Evolutionary conservation across 2,797 vertebrate species (phyloP).

Genomic region (Schizopygopsis malacanthus): DNA sequence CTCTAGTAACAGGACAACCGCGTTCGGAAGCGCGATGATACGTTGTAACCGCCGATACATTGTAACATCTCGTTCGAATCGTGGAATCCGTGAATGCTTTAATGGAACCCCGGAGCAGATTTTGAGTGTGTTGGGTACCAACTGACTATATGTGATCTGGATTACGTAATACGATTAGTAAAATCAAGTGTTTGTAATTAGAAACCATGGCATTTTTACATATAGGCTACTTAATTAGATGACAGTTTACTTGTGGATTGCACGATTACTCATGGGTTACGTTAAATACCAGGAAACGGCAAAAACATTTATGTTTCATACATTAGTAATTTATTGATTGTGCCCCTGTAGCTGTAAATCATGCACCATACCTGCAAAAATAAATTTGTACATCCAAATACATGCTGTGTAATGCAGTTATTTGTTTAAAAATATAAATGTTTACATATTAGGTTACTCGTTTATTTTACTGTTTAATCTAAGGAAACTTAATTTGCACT

Average conservation of each 20-base stretch:
- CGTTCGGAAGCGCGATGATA: slow-evolving; percentile 19
- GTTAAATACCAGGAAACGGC: background rate
- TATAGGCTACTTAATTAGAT: background rate
- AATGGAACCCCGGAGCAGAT: slow-evolving; percentile 8
- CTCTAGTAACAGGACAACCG: slow-evolving; percentile 34
- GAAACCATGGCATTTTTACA: background rate
- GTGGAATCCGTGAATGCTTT: background rate
- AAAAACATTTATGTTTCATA: background rate
- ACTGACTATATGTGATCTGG: background rate
- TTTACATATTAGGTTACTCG: background rate
- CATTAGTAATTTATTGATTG: background rate
- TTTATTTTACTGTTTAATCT: background rate
- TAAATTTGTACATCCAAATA: background rate
- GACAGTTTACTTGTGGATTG: slow-evolving; percentile 8
- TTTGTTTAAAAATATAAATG: background rate
- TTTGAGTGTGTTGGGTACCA: background rate
- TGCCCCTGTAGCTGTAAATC: background rate
- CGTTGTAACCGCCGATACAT: slow-evolving; percentile 17
- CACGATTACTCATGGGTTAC: background rate
- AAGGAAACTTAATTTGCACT: background rate
- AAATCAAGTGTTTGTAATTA: slow-evolving; percentile 9
- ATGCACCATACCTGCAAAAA: background rate
- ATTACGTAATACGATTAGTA: background rate
- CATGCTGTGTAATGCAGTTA: background rate
- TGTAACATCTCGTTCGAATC: slow-evolving; percentile 17